Evolutionary conservation across 2,888 invertebrate species (phyloP).

Genomic region (Macrosiphum euphorbiae): DNA sequence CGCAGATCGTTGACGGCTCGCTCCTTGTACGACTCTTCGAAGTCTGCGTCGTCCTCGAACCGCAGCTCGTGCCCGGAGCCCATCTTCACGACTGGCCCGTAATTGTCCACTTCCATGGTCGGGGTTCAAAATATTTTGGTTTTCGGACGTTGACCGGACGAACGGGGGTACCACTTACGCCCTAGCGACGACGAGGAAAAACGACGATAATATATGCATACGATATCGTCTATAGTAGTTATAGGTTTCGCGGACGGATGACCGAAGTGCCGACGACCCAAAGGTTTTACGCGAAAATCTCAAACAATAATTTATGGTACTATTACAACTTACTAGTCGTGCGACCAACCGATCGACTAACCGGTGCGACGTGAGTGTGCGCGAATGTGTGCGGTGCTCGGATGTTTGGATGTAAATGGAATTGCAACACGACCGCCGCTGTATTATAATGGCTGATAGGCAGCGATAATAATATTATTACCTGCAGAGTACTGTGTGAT

Average conservation of each 20-base stretch:
- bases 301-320: background rate
- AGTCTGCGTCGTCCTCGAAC: constrained; percentile 79
- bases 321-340: background rate
- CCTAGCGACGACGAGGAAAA: too few species aligned
- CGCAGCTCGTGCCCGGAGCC: constrained; percentile 76
- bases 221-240: too few species aligned
- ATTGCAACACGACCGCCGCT: background rate
- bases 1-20: constrained; percentile 78
- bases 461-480: background rate
- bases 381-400: background rate
- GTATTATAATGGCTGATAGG: background rate
- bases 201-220: too few species aligned
- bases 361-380: background rate
- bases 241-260: background rate
- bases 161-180: too few species aligned
- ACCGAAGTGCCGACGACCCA: background rate
- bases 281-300: background rate
- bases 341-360: background rate
- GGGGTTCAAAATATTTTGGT: background rate
- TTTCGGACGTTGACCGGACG: too few species aligned
- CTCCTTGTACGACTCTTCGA: constrained; percentile 74
- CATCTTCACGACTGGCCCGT: constrained; percentile 78
- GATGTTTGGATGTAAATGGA: background rate
- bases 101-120: constrained; percentile 72
- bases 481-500: background rate